These are phyloP conservation scores for Drosophila hamatofila DNA, from an alignment of 2,888 invertebrate genomes.

Conservation along the genomic window DNA sequence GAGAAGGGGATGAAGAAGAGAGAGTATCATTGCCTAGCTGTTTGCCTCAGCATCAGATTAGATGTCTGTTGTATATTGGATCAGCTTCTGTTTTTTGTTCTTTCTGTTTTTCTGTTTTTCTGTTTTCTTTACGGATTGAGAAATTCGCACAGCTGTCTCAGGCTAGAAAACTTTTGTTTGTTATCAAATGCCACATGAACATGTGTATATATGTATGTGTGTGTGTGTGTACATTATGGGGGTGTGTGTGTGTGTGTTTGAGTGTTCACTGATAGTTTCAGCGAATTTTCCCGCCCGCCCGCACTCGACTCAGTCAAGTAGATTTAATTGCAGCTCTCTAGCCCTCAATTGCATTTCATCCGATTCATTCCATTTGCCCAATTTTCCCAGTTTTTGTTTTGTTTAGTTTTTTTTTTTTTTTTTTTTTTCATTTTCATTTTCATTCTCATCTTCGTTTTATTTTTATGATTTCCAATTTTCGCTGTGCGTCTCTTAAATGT, in stretches of 20 bases:
- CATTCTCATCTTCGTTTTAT: slow-evolving; percentile 9
- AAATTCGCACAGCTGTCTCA: slow-evolving; percentile 45
- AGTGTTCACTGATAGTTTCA: slow-evolving; percentile 33
- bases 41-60: neutral
- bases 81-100: neutral
- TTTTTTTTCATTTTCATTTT: slow-evolving; percentile 13
- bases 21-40: neutral
- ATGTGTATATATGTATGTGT: neutral
- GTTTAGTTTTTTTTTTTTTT: slow-evolving; percentile 7
- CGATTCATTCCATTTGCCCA: slow-evolving; percentile 41
- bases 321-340: slow-evolving; percentile 71
- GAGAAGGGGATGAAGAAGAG: neutral
- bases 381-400: neutral
- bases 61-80: neutral
- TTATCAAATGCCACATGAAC: neutral
- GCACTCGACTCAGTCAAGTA: slow-evolving; percentile 70
- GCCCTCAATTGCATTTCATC: slow-evolving; percentile 57
- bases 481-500: slow-evolving; percentile 53
- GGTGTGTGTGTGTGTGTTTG: slow-evolving; percentile 23
- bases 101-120: neutral
- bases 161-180: slow-evolving; percentile 17
- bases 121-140: slow-evolving; percentile 11
- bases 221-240: slow-evolving; percentile 1
- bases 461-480: slow-evolving; percentile 7
- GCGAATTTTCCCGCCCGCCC: slow-evolving; percentile 21